These are phyloP conservation scores for Drosophila melanogaster DNA, from an alignment of 1,140 invertebrate genomes.

Conservation along the genomic window DNA sequence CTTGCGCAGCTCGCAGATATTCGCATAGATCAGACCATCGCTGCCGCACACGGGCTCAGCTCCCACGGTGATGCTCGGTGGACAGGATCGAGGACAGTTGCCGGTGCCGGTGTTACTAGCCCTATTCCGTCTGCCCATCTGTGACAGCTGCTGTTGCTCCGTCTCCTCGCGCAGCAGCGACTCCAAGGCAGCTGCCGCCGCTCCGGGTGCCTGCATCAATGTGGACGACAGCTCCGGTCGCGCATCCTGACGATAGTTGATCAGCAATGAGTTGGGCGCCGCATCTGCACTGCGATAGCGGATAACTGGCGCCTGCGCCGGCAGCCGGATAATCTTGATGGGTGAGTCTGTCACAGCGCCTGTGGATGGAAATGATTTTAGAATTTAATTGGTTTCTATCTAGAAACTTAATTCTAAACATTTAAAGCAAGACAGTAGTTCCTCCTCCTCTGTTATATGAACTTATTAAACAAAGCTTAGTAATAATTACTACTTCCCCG, in stretches of 20 bases:
- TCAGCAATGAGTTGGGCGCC: constrained; percentile 65
- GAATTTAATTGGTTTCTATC: not conserved
- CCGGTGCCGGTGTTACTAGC: constrained; percentile 74
- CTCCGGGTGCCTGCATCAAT: constrained; percentile 61
- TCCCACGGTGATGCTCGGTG: constrained; percentile 86
- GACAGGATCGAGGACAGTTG: constrained; percentile 91
- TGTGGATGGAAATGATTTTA: not conserved
- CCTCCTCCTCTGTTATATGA: too few relatives aligned
- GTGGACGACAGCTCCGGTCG: constrained; percentile 57
- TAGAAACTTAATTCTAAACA: too few relatives aligned
- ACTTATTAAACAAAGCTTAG: too few relatives aligned
- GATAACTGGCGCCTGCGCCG: constrained; percentile 76
- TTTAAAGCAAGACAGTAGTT: too few relatives aligned
- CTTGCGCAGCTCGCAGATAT: constrained; percentile 95
- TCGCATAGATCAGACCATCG: constrained; percentile 94
- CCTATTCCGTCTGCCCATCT: constrained; percentile 62
- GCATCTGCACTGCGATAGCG: constrained; percentile 76
- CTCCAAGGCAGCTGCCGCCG: constrained; percentile 63
- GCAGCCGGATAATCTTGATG: constrained; percentile 78
- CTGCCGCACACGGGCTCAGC: constrained; percentile 94
- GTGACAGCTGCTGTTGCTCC: constrained; percentile 61
- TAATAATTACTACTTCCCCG: too few relatives aligned
- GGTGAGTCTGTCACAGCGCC: constrained; percentile 78
- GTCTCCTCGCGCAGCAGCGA: constrained; percentile 63
- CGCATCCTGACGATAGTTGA: constrained; percentile 71